phyloP scores from a whole-genome alignment of 2,113 vertebrate genomes.

The Hystrix brachyura region DNA sequence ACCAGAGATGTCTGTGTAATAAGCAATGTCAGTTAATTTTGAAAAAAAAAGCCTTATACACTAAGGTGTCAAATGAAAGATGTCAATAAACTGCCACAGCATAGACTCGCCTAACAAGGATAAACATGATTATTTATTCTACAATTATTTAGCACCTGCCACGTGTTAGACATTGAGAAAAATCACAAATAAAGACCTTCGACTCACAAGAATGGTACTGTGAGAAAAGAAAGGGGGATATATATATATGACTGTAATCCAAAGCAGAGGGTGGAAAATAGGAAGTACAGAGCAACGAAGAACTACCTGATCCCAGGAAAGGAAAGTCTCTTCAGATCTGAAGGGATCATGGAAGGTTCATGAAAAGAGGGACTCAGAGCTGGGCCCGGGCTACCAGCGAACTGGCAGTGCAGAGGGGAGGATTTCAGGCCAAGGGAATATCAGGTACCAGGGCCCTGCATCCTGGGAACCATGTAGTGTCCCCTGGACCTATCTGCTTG shows the following conservation, averaged over 20 bases:
- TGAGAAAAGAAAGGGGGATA: neutral
- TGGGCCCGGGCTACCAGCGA: neutral
- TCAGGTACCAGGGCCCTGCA: neutral
- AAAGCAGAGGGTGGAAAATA: neutral
- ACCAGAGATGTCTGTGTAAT: neutral
- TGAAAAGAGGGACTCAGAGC: neutral
- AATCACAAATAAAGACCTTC: neutral
- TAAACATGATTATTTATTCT: conserved; percentile 16
- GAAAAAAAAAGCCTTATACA: neutral
- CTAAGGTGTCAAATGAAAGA: conserved; percentile 45
- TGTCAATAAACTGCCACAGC: conserved; percentile 24
- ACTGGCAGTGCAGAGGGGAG: neutral
- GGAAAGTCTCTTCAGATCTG: neutral
- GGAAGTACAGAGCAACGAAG: neutral
- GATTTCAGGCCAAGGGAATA: neutral
- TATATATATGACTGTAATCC: neutral
- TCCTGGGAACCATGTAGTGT: neutral
- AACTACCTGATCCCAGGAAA: neutral
- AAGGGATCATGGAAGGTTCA: neutral
- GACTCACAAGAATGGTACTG: neutral
- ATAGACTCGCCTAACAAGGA: neutral
- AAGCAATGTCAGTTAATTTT: neutral
- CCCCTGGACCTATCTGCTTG: neutral
- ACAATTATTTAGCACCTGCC: conserved; percentile 39
- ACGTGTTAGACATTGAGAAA: neutral